Conservation (phyloP, 2,888 invertebrate species). For the Apamea epomidion region DNA sequence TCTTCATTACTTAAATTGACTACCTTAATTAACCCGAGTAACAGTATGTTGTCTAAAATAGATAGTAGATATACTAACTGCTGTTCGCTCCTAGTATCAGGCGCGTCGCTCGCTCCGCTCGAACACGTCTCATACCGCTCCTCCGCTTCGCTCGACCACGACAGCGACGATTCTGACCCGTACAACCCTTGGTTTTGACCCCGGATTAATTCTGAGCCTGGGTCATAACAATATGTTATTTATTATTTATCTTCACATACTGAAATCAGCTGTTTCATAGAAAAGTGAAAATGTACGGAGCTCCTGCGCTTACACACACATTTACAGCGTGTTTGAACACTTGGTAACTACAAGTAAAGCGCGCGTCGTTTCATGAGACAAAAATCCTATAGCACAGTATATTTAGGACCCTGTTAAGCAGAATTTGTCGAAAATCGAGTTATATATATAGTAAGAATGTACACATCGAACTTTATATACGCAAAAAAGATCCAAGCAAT, state of each 20-base stretch:
- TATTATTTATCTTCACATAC: neutral
- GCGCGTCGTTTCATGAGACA: neutral
- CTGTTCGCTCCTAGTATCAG: conserved; percentile 72
- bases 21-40: neutral
- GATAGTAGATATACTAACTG: conserved; percentile 38
- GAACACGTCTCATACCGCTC: conserved; percentile 98
- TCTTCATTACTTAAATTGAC: too few relatives aligned
- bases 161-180: conserved; percentile 85
- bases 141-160: conserved; percentile 92
- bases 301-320: neutral
- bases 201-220: conserved; percentile 74
- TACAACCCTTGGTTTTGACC: conserved; percentile 63
- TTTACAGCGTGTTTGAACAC: neutral
- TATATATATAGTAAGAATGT: too few relatives aligned
- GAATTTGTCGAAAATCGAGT: too few relatives aligned
- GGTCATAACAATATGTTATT: neutral
- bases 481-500: too few relatives aligned
- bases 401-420: too few relatives aligned
- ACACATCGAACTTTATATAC: too few relatives aligned
- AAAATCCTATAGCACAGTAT: neutral
- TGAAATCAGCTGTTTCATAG: too few relatives aligned
- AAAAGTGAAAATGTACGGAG: too few relatives aligned
- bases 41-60: neutral
- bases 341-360: neutral
- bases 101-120: conserved; percentile 85